These are phyloP conservation scores for Rhagonycha lutea DNA, from an alignment of 2,888 invertebrate species.

Conservation along the genomic window DNA sequence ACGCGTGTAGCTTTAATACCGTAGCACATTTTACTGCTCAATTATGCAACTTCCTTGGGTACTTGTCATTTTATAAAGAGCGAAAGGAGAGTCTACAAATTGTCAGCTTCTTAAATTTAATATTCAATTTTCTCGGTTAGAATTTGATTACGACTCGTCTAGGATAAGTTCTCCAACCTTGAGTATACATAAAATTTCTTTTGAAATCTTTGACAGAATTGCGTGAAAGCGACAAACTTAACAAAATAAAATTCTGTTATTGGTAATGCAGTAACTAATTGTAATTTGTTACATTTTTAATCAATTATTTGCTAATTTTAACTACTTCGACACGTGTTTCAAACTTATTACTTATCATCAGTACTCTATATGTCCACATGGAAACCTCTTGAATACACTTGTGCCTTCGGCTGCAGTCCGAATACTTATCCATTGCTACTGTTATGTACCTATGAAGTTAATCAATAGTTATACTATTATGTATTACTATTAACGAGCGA, in stretches of 20 bases:
- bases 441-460: too few relatives aligned
- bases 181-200: conserved; percentile 37
- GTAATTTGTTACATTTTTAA: conserved; percentile 18
- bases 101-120: conserved; percentile 55
- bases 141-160: conserved; percentile 50
- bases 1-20: conserved; percentile 47
- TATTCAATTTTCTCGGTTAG: conserved; percentile 54
- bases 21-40: conserved; percentile 49
- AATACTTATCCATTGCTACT: too few relatives aligned
- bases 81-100: conserved; percentile 41
- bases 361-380: too few relatives aligned
- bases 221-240: conserved; percentile 36
- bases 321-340: too few relatives aligned
- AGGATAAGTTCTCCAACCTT: conserved; percentile 43
- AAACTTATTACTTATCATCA: too few relatives aligned
- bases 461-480: too few relatives aligned
- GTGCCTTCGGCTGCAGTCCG: too few relatives aligned
- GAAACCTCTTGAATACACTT: too few relatives aligned
- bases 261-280: conserved; percentile 18
- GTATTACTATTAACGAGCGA: too few relatives aligned
- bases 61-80: conserved; percentile 52
- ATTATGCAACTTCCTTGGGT: conserved; percentile 51
- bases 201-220: conserved; percentile 40
- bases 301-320: neutral
- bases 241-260: conserved; percentile 36